These are phyloP conservation scores for Morone saxatilis DNA, from an alignment of 2,113 vertebrate species.

Conservation along the genomic window DNA sequence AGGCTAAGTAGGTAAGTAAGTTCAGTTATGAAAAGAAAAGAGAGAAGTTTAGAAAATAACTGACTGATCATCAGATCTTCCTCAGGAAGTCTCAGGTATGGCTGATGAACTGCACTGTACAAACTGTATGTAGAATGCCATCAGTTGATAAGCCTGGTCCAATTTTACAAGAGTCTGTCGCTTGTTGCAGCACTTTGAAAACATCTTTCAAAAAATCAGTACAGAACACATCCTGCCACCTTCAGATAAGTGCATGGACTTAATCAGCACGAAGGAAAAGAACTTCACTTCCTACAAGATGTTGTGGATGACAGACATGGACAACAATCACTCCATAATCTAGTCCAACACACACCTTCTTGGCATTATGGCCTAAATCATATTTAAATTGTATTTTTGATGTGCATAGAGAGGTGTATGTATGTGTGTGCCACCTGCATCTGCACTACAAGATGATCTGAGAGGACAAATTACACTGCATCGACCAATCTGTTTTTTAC, in stretches of 20 bases:
- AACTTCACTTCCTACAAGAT: neutral
- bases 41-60: neutral
- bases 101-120: neutral
- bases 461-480: neutral
- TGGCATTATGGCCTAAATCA: neutral
- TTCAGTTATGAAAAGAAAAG: neutral
- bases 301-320: neutral
- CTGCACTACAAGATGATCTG: neutral
- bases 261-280: neutral
- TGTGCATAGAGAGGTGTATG: neutral
- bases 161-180: neutral
- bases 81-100: too few species aligned
- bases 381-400: neutral
- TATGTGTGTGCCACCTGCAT: neutral
- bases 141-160: neutral
- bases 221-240: neutral
- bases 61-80: neutral
- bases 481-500: neutral
- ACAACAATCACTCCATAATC: neutral
- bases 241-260: neutral
- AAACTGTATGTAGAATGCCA: too few species aligned
- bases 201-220: neutral
- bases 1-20: neutral
- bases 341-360: neutral
- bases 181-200: neutral